Base-by-base conservation (phyloP, 2,888 invertebrate species). In the Pecten maximus region DNA sequence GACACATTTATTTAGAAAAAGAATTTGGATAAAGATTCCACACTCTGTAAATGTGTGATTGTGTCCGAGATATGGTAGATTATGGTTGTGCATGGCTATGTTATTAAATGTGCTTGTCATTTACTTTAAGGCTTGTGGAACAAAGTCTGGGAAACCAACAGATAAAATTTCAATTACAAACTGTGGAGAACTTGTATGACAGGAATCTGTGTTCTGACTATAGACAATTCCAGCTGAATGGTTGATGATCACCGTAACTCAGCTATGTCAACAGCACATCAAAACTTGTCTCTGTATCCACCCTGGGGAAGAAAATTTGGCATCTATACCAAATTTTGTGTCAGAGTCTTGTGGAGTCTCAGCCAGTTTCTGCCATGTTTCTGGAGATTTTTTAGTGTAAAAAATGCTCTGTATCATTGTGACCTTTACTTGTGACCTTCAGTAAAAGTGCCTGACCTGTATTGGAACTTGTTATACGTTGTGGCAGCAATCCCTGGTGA, bases 131-230 rank as follows among this genome's bases (percentile, higher is more conserved):
- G 94, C 94, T 87, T 94, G 94, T 92, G 96, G 97, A 19, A 94
- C 95, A 48, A 96, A 96, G 91, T 94, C 95, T 87, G 96, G 97
- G 6, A 96, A 96, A 91, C 94, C 96, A 15, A 94, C 95, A 89
- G 95, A 96, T 91, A 96, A 96, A 93, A 95, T 96, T 19, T 93
- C 94, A 2, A 96, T 97, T 88, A 89, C 91, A 39, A 95, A 96
- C 90, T 97, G 96, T 94, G 96, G 96, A 89, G 96, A 96, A 94
- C 91, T 96, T 28, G 95, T 95, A 19, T 96, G 93, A 95, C 54
- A 91, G 3, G 40, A 88, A 54, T 40, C 28, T 16, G 8, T 40
- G 6, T 91, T 8, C 19, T n/a, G 23, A 44, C n/a, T 87, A 87
- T 4, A 87, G 87, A 87, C 28, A 60, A 28, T 23, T 1, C 54